Base-by-base conservation (phyloP, 2,797 vertebrate species). In the Okamejei kenojei region DNA sequence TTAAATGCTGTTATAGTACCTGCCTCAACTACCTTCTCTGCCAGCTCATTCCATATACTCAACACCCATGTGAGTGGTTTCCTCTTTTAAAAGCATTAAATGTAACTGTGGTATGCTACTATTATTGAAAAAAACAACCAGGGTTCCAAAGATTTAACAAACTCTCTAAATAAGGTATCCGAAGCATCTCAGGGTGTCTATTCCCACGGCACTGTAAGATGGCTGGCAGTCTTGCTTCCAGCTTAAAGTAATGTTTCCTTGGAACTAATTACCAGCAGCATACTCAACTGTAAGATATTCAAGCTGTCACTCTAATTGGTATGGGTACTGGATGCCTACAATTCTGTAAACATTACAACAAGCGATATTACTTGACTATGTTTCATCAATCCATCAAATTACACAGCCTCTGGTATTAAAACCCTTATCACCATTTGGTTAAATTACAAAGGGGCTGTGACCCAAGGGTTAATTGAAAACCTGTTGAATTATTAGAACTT, bases 361-460 rank as follows among this genome's bases (percentile, higher is more conserved):
- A 71, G 35, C 45, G 35, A 92, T 13, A 92, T 92, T 15, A 17
- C 71, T 54, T 38, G 8, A 54, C 21, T 76, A 58, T 54, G 71
- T 92, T 92, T 38, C 71, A 92, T 23, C 35, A 92, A 92, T 92
- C 35, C 38, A 38, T 32, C 26, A 45, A 92, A 92, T 92, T 71
- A 7, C 32, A 71, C 32, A 71, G 61, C 65, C 65, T 71, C n/a
- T 90, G 86, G 86, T 90, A 90, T 90, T 45, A 45, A 74, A 92
- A 92, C 54, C 38, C 29, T 92, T 74, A 91, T 54, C 71, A 90
- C 63, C 17, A n/a, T 76, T 76, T 74, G 45, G 38, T 92, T 92
- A 54, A 23, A 54, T 92, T 74, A 29, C 73, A 76, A 91, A 45
- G 71, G 1, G 23, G 38, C 7, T 90, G 32, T 74, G 68, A 91